Evolutionary conservation across 2,888 invertebrate genomes (phyloP).

Genomic region (Eupithecia inturbata): DNA sequence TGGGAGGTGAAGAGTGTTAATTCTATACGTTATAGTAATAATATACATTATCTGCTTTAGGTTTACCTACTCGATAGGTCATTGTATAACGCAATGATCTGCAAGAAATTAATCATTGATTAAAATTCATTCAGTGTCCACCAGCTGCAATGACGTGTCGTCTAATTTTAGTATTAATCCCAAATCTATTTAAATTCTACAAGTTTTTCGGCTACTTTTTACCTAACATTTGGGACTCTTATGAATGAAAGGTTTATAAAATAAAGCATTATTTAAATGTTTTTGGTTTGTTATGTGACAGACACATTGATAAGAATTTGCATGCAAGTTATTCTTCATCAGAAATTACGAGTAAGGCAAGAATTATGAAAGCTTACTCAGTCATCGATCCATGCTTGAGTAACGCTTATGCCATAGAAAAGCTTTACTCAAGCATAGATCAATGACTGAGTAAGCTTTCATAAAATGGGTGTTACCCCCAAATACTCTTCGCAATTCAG

Average conservation of each 20-base stretch:
- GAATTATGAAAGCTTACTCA: no score
- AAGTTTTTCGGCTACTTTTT: neutral
- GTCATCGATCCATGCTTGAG: no score
- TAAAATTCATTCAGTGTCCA: neutral
- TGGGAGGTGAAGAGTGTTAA: no score
- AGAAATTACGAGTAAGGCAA: no score
- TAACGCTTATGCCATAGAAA: no score
- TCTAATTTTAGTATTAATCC: neutral
- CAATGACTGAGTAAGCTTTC: no score
- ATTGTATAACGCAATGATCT: neutral
- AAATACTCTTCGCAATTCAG: no score
- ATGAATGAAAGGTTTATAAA: neutral
- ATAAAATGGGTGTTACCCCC: no score
- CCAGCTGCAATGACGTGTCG: slow-evolving; percentile 4
- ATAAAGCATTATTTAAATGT: neutral
- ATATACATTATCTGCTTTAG: no score
- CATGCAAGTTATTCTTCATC: no score
- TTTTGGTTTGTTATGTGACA: neutral
- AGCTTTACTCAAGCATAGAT: no score
- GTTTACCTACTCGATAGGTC: neutral
- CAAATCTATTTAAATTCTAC: neutral
- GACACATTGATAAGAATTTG: neutral
- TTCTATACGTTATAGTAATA: no score
- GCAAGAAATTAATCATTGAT: slow-evolving; percentile 2
- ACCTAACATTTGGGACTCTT: neutral